phyloP scores from a whole-genome alignment of 1,140 invertebrate genomes.

The Leptoteleia sp. region DNA sequence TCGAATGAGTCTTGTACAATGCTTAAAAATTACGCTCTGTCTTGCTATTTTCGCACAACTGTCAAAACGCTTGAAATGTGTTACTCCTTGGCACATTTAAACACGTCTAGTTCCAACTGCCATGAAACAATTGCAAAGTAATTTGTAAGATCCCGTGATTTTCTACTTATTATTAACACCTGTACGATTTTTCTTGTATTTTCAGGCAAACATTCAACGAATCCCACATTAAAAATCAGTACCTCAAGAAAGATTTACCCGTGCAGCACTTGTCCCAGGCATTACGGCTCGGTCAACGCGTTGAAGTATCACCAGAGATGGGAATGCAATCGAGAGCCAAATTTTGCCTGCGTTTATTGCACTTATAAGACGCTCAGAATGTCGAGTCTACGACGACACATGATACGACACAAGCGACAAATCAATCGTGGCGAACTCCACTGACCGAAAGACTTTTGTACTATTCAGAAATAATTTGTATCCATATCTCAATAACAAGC shows the following conservation, averaged over 20 bases:
- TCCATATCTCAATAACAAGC: constrained; percentile 36
- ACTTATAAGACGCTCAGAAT: constrained; percentile 63
- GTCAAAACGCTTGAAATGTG: no score
- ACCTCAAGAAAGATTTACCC: constrained; percentile 34
- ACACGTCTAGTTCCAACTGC: no score
- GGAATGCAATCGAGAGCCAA: constrained; percentile 73
- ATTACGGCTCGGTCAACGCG: constrained; percentile 73
- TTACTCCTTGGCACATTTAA: no score
- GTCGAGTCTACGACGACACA: constrained; percentile 67
- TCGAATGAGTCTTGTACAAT: background rate
- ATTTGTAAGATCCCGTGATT: no score
- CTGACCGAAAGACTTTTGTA: constrained; percentile 29
- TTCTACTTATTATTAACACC: constrained; percentile 25
- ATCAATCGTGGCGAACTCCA: no score
- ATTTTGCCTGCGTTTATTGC: constrained; percentile 65
- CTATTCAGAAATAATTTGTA: constrained; percentile 8
- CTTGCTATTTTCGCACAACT: no score
- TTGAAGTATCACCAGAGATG: constrained; percentile 70
- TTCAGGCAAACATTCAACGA: constrained; percentile 32
- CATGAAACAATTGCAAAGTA: no score
- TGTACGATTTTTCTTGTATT: constrained; percentile 31
- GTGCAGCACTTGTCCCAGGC: constrained; percentile 69
- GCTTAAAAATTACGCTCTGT: no score
- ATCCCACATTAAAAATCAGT: background rate
- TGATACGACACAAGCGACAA: constrained; percentile 60